A percentile compares a stretch with the other conserved stretches of the same genome.
Evolutionary conservation across 1,140 invertebrate species (phyloP).

Genomic region (Drosophila orosa): DNA sequence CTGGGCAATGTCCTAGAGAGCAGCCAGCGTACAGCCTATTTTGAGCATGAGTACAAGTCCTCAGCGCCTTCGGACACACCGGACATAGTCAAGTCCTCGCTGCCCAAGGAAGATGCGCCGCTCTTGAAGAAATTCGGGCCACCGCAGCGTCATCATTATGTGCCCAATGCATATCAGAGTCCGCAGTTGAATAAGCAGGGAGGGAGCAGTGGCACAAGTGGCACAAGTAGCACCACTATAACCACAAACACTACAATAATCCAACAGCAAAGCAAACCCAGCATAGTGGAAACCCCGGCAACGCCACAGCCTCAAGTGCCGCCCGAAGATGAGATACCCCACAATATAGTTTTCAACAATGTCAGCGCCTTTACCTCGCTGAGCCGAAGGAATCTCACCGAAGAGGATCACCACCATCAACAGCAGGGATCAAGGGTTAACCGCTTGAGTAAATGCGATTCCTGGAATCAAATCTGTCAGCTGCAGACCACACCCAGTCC

Average conservation of each 20-base stretch:
- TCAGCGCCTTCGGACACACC: slow-evolving; percentile 78
- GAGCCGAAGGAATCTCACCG: slow-evolving; percentile 48
- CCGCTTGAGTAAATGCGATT: slow-evolving; percentile 90
- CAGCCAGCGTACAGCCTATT: slow-evolving; percentile 42
- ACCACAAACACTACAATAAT: slow-evolving; percentile 25
- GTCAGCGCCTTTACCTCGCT: slow-evolving; percentile 74
- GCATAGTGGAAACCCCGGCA: slow-evolving; percentile 75
- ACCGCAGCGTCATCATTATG: slow-evolving; percentile 78
- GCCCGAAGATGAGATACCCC: slow-evolving; percentile 76
- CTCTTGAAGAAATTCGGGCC: slow-evolving; percentile 81
- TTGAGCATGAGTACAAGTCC: slow-evolving; percentile 72
- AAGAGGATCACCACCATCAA: slow-evolving; percentile 49
- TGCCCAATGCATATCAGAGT: slow-evolving; percentile 80
- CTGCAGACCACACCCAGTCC: slow-evolving; percentile 47
- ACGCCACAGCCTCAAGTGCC: slow-evolving; percentile 57
- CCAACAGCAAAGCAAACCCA: slow-evolving; percentile 53
- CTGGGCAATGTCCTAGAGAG: slow-evolving; percentile 65
- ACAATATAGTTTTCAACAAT: slow-evolving; percentile 82
- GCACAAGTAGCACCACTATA: slow-evolving; percentile 8
- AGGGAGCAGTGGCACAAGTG: slow-evolving; percentile 1
- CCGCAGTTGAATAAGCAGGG: slow-evolving; percentile 57
- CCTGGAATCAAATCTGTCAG: slow-evolving; percentile 89
- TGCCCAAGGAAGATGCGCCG: slow-evolving; percentile 77
- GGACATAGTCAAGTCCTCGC: slow-evolving; percentile 80
- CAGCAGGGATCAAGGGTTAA: slow-evolving; percentile 64